Conservation (phyloP, 2,888 invertebrate species). For the Eremobia ochroleuca region DNA sequence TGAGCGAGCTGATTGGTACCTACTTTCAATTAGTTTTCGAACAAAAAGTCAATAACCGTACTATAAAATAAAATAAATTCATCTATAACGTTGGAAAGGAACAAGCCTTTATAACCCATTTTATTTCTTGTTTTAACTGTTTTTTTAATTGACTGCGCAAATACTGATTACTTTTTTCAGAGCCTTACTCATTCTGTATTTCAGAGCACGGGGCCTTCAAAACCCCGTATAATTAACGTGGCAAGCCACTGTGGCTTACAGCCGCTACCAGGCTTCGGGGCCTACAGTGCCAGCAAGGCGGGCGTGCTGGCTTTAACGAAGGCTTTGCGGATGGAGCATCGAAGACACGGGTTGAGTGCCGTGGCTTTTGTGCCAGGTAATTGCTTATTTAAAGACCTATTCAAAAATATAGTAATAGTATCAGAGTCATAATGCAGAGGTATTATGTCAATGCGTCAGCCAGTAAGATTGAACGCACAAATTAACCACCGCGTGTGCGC, state of each 20-base stretch:
- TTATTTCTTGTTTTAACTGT: background rate
- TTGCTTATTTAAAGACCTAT: constrained; percentile 4
- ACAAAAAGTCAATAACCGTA: background rate
- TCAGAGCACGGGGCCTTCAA: constrained; percentile 69
- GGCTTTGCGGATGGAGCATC: constrained; percentile 94
- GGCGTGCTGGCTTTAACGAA: constrained; percentile 94
- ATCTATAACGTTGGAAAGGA: no score
- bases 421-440: background rate
- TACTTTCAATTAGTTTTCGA: background rate
- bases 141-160: background rate
- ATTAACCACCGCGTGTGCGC: background rate
- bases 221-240: constrained; percentile 94
- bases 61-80: background rate
- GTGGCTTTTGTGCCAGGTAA: constrained; percentile 95
- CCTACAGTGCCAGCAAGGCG: constrained; percentile 96
- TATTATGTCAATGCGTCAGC: background rate
- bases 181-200: constrained; percentile 24
- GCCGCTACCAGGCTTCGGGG: constrained; percentile 93
- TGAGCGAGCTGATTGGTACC: background rate
- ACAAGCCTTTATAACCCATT: background rate
- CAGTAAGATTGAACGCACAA: background rate
- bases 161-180: background rate
- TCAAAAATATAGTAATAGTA: constrained; percentile 6
- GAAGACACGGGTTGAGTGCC: constrained; percentile 93
- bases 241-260: constrained; percentile 95